A percentile compares a stretch with the other conserved stretches of the same genome.
Evolutionary conservation across 2,113 vertebrate species (phyloP).

Genomic region (Caretta caretta): DNA sequence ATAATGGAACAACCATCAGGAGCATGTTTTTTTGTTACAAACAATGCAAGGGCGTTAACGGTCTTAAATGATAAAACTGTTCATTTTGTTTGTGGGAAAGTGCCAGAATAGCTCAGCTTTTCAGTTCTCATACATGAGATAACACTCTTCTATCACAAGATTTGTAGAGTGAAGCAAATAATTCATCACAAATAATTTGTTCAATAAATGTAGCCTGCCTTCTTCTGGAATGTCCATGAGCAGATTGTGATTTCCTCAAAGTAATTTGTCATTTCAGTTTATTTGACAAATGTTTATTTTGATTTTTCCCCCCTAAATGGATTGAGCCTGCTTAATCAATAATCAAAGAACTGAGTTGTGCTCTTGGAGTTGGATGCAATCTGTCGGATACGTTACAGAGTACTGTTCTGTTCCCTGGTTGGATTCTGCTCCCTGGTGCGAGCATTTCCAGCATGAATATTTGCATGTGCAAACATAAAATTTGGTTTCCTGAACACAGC

Average conservation of each 20-base stretch:
- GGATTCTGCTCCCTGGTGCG: too few species aligned
- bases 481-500: neutral
- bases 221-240: constrained; percentile 32
- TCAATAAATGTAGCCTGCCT: constrained; percentile 6
- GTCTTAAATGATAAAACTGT: neutral
- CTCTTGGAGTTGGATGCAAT: neutral
- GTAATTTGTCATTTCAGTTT: constrained; percentile 36
- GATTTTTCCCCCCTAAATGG: neutral
- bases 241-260: constrained; percentile 36
- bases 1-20: neutral
- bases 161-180: constrained; percentile 34
- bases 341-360: neutral
- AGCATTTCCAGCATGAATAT: neutral
- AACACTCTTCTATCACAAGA: constrained; percentile 18
- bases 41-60: neutral
- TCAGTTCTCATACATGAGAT: neutral
- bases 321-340: constrained; percentile 8
- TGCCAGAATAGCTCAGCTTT: constrained; percentile 25
- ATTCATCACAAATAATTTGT: constrained; percentile 42
- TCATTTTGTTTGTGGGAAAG: constrained; percentile 4
- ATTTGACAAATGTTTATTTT: constrained; percentile 16
- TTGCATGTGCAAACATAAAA: neutral
- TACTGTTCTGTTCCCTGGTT: neutral
- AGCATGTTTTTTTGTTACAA: neutral
- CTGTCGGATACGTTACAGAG: neutral